Evolutionary conservation across 1,140 invertebrate genomes (phyloP).

Genomic region (Diachasmimorpha longicaudata): DNA sequence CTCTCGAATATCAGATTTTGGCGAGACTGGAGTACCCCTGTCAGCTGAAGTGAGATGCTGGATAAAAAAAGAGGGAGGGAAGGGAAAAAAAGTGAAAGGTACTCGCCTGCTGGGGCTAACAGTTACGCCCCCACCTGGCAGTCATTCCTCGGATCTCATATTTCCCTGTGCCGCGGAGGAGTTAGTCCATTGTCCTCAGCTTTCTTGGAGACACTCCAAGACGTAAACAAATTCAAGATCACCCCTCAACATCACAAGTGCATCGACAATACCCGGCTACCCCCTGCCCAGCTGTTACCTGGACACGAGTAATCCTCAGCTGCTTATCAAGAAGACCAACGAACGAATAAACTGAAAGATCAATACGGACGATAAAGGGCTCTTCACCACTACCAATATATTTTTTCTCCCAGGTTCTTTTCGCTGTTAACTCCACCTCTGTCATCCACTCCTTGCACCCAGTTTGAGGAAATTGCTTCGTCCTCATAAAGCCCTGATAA

Average conservation of each 20-base stretch:
- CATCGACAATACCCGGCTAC: neutral
- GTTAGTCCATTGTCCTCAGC: conserved; percentile 60
- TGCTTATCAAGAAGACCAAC: no score
- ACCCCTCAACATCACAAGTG: neutral
- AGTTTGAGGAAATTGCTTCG: conserved; percentile 56
- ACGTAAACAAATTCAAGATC: conserved; percentile 37
- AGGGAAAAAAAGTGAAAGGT: neutral
- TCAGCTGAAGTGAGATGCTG: neutral
- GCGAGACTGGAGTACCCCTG: neutral
- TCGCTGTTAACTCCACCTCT: conserved; percentile 52
- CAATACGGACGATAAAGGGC: neutral
- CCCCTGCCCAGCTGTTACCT: neutral
- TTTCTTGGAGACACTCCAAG: conserved; percentile 55
- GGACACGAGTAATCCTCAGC: neutral
- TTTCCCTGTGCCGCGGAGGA: conserved; percentile 61
- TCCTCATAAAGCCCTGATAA: conserved; percentile 54
- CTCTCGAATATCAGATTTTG: neutral
- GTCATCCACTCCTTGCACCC: conserved; percentile 60
- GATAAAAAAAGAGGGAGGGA: neutral
- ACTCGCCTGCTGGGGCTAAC: neutral
- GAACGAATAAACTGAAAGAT: neutral
- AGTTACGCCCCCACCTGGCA: conserved; percentile 13
- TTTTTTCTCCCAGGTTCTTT: conserved; percentile 32
- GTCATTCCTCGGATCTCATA: conserved; percentile 54
- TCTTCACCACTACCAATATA: neutral